phyloP scores from a whole-genome alignment of 2,797 vertebrate genomes.

The Lepus oiostolus region DNA sequence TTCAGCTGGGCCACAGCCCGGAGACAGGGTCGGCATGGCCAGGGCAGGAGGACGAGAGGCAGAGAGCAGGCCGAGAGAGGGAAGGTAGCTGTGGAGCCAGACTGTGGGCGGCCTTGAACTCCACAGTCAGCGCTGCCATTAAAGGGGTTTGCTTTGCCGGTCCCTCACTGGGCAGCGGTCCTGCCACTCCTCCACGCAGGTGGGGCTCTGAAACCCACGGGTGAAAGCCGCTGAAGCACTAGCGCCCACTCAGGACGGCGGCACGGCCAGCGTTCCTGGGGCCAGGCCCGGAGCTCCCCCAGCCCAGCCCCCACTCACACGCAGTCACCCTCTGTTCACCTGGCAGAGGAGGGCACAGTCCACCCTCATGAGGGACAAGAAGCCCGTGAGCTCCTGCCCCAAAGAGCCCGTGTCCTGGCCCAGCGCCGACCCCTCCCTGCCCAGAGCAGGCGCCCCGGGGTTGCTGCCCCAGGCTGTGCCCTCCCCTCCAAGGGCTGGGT shows the following conservation, averaged over 20 bases:
- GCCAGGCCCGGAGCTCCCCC: not conserved
- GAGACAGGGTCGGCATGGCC: not conserved
- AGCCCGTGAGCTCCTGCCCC: not conserved
- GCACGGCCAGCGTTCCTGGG: not conserved
- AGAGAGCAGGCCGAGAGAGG: not conserved
- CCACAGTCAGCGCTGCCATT: not conserved
- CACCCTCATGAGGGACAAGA: not conserved
- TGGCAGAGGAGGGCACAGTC: slow-evolving; percentile 12
- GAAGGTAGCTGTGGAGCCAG: not conserved
- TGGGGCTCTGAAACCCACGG: not conserved
- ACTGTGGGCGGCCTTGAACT: not conserved
- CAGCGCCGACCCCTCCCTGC: not conserved
- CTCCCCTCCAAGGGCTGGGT: not conserved
- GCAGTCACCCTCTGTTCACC: not conserved
- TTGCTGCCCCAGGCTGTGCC: no score
- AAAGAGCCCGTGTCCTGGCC: not conserved
- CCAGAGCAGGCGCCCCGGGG: no score
- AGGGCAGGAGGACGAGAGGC: not conserved
- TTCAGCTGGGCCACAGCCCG: not conserved
- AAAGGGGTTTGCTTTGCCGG: not conserved
- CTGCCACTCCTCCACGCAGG: not conserved
- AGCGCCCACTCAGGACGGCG: not conserved
- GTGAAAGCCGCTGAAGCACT: not conserved
- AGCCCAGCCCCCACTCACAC: no score
- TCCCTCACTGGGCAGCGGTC: not conserved